Percentiles rank a stretch among this genome's conserved stretches.
Conservation (phyloP, 2,113 vertebrate species). For the Otolemur garnettii region DNA sequence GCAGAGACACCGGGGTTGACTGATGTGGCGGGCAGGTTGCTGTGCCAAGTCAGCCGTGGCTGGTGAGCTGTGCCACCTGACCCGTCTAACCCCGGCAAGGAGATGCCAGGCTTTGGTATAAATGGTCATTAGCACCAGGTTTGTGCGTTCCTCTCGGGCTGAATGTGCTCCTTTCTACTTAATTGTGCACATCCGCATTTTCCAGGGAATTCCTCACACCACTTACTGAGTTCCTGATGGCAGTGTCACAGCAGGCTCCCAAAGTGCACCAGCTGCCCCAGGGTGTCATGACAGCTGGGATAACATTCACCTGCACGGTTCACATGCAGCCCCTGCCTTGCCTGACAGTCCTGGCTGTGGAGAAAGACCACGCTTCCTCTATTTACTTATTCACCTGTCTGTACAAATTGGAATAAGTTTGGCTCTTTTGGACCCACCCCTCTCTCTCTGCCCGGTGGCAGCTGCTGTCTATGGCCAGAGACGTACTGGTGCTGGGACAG, state of each 20-base stretch:
- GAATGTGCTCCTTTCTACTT: constrained; percentile 12
- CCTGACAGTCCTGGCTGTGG: not conserved
- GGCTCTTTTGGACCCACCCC: not conserved
- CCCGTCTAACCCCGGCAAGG: not conserved
- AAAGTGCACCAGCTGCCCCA: constrained; percentile 33
- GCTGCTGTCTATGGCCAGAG: not conserved
- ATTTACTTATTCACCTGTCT: not conserved
- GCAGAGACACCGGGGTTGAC: not conserved
- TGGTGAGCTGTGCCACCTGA: not conserved
- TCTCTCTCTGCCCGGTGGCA: not conserved
- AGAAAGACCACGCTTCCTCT: not conserved
- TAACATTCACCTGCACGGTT: constrained; percentile 25
- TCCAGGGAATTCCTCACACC: constrained; percentile 34
- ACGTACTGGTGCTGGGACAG: fast-evolving
- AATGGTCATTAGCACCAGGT: constrained; percentile 38
- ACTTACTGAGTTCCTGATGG: constrained; percentile 47
- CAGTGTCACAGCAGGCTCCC: not conserved
- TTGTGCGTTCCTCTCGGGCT: not conserved
- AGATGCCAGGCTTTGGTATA: not conserved
- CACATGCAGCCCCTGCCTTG: not conserved
- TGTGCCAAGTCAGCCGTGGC: not conserved
- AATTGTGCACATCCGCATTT: constrained; percentile 42
- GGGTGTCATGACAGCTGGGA: not conserved
- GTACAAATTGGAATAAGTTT: not conserved
- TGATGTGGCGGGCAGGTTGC: not conserved